A percentile compares a stretch with the other conserved stretches of the same genome.
Evolutionary conservation across 2,888 invertebrate species (phyloP).

Genomic region (Aspidiotus rigidus): DNA sequence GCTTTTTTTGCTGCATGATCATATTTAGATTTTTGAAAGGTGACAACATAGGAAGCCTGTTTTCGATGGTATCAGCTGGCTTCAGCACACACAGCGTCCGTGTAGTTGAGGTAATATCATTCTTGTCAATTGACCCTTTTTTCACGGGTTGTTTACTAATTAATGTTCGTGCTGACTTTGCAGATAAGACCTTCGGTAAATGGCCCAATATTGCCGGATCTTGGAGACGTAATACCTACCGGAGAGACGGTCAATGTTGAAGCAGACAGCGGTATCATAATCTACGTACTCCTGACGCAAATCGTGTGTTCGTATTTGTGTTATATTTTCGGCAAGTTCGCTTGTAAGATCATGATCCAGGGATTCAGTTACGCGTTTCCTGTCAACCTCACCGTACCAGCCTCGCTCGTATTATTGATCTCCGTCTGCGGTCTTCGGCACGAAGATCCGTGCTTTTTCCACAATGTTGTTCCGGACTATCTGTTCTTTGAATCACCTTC

Average conservation of each 20-base stretch:
- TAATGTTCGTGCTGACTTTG: constrained; percentile 38
- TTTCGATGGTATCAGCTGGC: constrained; percentile 61
- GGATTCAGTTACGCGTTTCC: constrained; percentile 96
- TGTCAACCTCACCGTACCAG: constrained; percentile 82
- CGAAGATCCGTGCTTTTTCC: constrained; percentile 80
- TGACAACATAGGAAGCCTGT: constrained; percentile 66
- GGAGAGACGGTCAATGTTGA: constrained; percentile 65
- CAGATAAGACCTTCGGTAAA: constrained; percentile 52
- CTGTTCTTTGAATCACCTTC: constrained; percentile 86
- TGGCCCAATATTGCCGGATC: constrained; percentile 57
- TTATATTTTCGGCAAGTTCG: constrained; percentile 88
- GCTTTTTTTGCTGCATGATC: constrained; percentile 67
- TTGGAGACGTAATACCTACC: constrained; percentile 64
- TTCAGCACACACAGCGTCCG: constrained; percentile 71
- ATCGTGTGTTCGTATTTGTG: constrained; percentile 74
- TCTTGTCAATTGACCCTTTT: neutral
- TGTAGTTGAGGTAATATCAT: constrained; percentile 56
- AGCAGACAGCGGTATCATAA: constrained; percentile 61
- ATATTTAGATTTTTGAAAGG: constrained; percentile 65
- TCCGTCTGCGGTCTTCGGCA: constrained; percentile 79
- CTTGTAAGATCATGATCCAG: constrained; percentile 93
- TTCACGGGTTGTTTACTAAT: neutral
- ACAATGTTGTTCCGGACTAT: constrained; percentile 74
- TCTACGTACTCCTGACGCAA: constrained; percentile 71
- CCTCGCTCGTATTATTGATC: constrained; percentile 76